Evolutionary conservation across 1,140 invertebrate species (phyloP).

Genomic region (Drosophila equinoxialis): DNA sequence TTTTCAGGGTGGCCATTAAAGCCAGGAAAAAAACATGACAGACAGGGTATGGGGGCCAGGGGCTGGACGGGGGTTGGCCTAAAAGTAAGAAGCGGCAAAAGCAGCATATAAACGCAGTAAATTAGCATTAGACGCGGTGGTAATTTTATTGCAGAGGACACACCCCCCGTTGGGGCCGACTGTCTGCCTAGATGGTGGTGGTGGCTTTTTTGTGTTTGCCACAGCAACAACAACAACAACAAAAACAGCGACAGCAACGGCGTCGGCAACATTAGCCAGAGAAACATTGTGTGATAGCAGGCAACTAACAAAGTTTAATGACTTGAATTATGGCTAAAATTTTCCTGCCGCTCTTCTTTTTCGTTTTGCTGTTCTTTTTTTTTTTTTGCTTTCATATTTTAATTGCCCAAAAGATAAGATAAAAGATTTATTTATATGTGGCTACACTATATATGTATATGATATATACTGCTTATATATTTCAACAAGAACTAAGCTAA

Average conservation of each 20-base stretch:
- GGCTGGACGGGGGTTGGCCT: too few species aligned
- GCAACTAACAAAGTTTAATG: slow-evolving; percentile 49
- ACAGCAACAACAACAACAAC: slow-evolving; percentile 11
- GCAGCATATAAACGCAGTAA: slow-evolving; percentile 65
- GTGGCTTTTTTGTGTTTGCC: slow-evolving; percentile 22
- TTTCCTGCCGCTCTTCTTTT: background rate
- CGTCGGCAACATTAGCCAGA: slow-evolving; percentile 6
- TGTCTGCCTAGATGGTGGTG: slow-evolving; percentile 12
- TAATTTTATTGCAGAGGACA: slow-evolving; percentile 59
- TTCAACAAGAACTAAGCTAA: slow-evolving; percentile 44
- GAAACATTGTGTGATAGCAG: slow-evolving; percentile 13
- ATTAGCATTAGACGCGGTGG: slow-evolving; percentile 73
- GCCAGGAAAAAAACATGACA: slow-evolving; percentile 32
- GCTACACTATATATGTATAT: slow-evolving; percentile 24
- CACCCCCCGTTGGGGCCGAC: slow-evolving; percentile 36
- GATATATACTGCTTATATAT: background rate
- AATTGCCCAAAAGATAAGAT: slow-evolving; percentile 56
- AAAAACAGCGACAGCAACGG: background rate
- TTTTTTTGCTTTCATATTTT: slow-evolving; percentile 63
- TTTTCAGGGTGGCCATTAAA: slow-evolving; percentile 35
- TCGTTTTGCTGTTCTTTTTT: slow-evolving; percentile 22
- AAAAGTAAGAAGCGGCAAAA: slow-evolving; percentile 14
- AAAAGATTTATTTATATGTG: slow-evolving; percentile 24
- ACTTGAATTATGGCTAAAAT: slow-evolving; percentile 54
- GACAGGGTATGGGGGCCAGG: background rate